Base-by-base conservation (phyloP, 2,888 invertebrate species). In the Trissolcus japonicus region DNA sequence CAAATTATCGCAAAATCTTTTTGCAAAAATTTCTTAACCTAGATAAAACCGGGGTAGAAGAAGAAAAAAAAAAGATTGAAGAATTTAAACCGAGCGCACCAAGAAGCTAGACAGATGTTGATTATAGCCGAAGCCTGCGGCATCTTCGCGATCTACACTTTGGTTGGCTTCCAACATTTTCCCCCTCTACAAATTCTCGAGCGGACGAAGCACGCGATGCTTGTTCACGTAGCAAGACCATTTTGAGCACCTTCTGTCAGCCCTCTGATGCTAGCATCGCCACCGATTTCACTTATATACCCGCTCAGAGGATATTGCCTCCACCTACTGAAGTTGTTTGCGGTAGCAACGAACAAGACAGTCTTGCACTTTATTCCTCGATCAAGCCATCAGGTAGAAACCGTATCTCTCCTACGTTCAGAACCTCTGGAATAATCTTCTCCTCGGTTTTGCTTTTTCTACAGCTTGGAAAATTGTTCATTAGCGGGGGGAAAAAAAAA, bases 41-140 rank as follows among this genome's bases (percentile, higher is more conserved):
- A 25, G 25, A 25, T 25, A 25, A 25, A 25, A 25, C 25, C 25
- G 25, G 25, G 66, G 65, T 57, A 41, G 66, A 66, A 77, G 57
- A 67, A 25, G 25, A 25, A 21, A 21, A 21, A 21, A 21, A 21
- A 21, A 21, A 4, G 21, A 2, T 21, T 21, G 21, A 21, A 21
- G 21, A 75, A 78, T 56, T 60, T 68, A 71, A 76, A 77, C 78
- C 79, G 81, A 75, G 78, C 75, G 80, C 80, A 82, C 82, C 81
- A 81, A 80, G 80, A 73, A 83, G 82, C 81, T 83, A 85, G 86
- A 83, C 84, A 84, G 85, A 87, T 84, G 86, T 85, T 86, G 86
- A 86, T 86, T 86, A 21, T 21, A 86, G 86, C 82, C 77, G 72
- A 56, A 80, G 86, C 84, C 83, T 69, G 77, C 62, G 84, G 83